Conservation (phyloP, 2,797 vertebrate species). For the Channa striata region DNA sequence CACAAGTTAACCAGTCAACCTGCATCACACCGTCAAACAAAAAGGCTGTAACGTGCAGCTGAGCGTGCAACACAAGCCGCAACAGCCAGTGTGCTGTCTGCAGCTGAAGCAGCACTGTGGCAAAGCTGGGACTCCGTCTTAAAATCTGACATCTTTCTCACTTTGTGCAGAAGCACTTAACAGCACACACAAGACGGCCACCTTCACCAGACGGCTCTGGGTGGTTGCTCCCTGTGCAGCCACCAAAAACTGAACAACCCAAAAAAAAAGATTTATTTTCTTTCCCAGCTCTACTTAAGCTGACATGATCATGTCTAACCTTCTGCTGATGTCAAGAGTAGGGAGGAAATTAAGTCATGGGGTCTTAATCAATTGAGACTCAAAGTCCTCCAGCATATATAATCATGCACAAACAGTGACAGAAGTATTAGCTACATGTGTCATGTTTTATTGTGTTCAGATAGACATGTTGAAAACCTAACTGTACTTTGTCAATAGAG, state of each 20-base stretch:
- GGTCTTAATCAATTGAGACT: slow-evolving; percentile 70
- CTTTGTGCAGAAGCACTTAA: slow-evolving; percentile 59
- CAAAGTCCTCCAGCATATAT: slow-evolving; percentile 71
- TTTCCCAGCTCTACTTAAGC: neutral
- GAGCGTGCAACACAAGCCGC: slow-evolving; percentile 50
- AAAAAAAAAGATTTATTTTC: neutral
- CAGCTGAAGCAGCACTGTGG: slow-evolving; percentile 41
- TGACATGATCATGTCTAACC: slow-evolving; percentile 33
- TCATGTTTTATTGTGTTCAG: slow-evolving; percentile 78
- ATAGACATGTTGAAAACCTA: slow-evolving; percentile 79
- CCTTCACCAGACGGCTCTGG: slow-evolving; percentile 36
- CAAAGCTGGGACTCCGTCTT: slow-evolving; percentile 48
- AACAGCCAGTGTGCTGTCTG: slow-evolving; percentile 15
- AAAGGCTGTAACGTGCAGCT: slow-evolving; percentile 40
- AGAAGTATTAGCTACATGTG: slow-evolving; percentile 71
- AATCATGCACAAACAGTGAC: slow-evolving; percentile 74
- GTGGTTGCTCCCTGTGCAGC: slow-evolving; percentile 22
- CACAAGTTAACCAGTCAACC: slow-evolving; percentile 36
- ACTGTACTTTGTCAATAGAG: slow-evolving; percentile 84
- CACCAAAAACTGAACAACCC: slow-evolving; percentile 10
- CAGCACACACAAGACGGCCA: slow-evolving; percentile 43
- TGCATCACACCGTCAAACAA: slow-evolving; percentile 43
- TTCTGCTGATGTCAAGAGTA: slow-evolving; percentile 48
- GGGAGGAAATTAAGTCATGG: slow-evolving; percentile 47
- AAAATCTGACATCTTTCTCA: slow-evolving; percentile 66